Conservation (phyloP, 2,888 invertebrate genomes). For the Lepidocyrtinus sp. region DNA sequence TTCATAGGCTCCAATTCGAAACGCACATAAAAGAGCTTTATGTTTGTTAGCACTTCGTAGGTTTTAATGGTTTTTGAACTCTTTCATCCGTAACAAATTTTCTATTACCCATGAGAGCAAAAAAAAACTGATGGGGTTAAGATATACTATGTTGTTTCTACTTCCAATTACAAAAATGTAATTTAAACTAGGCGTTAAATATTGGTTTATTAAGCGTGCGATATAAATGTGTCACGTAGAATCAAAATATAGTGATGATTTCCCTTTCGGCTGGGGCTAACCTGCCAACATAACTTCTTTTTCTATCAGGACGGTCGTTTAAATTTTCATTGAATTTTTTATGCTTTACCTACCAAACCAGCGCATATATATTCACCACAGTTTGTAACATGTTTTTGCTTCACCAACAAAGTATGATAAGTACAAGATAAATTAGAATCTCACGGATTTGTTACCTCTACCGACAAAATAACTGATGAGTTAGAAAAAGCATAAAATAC, state of each 20-base stretch:
- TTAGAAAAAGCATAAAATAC: too few relatives aligned
- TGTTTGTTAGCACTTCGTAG: neutral
- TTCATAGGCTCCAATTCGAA: too few relatives aligned
- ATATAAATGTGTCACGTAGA: constrained; percentile 41
- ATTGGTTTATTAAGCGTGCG: constrained; percentile 31
- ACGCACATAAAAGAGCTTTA: too few relatives aligned
- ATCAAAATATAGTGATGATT: constrained; percentile 32
- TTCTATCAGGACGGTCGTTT: neutral
- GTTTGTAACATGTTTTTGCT: too few relatives aligned
- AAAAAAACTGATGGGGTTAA: constrained; percentile 11
- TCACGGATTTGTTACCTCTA: constrained; percentile 1
- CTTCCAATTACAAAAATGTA: constrained; percentile 13
- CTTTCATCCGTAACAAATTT: constrained; percentile 47
- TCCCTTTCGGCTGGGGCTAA: neutral
- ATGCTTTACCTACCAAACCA: too few relatives aligned
- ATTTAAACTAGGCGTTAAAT: constrained; percentile 42
- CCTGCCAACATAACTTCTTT: neutral
- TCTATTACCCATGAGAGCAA: constrained; percentile 34
- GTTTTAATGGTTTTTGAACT: constrained; percentile 44
- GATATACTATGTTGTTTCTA: neutral
- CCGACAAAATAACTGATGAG: neutral
- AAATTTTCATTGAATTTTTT: too few relatives aligned
- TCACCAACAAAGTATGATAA: neutral
- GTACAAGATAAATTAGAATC: neutral
- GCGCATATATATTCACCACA: too few relatives aligned